Evolutionary conservation across 2,113 vertebrate genomes (phyloP).

Genomic region (Panthera leo): DNA sequence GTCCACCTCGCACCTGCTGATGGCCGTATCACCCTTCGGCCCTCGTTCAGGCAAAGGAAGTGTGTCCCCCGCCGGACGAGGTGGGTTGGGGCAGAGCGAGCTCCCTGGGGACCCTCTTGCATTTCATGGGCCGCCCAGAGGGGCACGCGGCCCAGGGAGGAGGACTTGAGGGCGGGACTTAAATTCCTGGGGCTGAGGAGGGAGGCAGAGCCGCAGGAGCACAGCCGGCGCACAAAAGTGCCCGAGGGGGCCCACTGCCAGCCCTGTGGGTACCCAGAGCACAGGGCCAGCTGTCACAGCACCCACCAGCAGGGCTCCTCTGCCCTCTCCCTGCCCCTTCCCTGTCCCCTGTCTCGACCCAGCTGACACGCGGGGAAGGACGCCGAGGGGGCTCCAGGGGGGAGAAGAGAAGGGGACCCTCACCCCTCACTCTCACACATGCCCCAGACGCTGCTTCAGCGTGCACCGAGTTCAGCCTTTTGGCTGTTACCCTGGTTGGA

Average conservation of each 20-base stretch:
- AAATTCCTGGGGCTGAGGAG: neutral
- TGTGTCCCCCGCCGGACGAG: neutral
- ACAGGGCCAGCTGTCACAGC: neutral
- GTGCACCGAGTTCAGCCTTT: neutral
- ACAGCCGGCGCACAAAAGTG: rapidly evolving
- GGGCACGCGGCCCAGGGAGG: neutral
- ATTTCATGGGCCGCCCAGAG: neutral
- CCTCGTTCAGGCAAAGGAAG: no score
- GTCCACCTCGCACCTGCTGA: no score
- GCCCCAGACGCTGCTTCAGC: rapidly evolving
- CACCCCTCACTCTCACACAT: rapidly evolving
- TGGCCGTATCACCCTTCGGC: no score
- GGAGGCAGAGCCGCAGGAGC: no score
- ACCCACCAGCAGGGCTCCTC: neutral
- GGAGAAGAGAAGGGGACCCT: neutral
- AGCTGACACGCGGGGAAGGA: neutral
- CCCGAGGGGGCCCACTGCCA: neutral
- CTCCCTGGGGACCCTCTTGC: neutral
- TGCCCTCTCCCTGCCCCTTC: neutral
- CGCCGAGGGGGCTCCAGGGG: neutral
- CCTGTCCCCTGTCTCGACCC: neutral
- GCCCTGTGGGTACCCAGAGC: neutral
- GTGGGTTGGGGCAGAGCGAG: rapidly evolving
- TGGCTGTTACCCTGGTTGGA: neutral
- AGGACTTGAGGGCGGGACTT: neutral